Evolutionary conservation across 1,140 invertebrate genomes (phyloP).

Genomic region (Conopomorpha cramerella): DNA sequence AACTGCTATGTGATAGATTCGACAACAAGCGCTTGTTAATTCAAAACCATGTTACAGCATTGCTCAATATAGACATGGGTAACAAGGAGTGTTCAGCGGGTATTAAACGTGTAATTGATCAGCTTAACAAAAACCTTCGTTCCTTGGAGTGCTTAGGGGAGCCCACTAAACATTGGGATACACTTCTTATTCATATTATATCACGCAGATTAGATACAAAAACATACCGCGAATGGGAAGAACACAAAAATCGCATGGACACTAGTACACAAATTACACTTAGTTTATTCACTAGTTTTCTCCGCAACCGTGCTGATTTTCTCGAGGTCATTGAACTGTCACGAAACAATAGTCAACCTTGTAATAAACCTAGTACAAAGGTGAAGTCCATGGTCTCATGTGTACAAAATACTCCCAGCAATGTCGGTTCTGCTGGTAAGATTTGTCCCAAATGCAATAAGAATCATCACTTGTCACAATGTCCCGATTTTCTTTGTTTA

Average conservation of each 20-base stretch:
- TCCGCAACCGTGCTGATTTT: slow-evolving; percentile 7
- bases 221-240: slow-evolving; percentile 12
- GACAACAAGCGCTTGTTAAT: no score
- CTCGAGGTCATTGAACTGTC: no score
- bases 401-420: slow-evolving; percentile 5
- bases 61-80: no score
- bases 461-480: no score
- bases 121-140: no score
- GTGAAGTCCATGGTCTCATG: slow-evolving; percentile 1
- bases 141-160: slow-evolving; percentile 11
- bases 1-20: no score
- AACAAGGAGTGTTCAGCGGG: no score
- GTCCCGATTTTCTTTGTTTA: slow-evolving; percentile 9
- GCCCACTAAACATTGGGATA: no score
- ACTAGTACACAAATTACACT: slow-evolving; percentile 5
- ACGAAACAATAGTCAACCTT: slow-evolving; percentile 6
- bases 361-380: slow-evolving; percentile 2
- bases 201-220: slow-evolving; percentile 9
- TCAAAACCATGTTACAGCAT: no score
- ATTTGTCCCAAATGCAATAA: slow-evolving; percentile 10
- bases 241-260: slow-evolving; percentile 6
- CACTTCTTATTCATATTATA: slow-evolving; percentile 9
- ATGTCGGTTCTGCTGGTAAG: slow-evolving; percentile 2
- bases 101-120: slow-evolving; percentile 10
- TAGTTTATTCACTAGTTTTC: slow-evolving; percentile 5